Evolutionary conservation across 2,888 invertebrate genomes (phyloP), one percentile per base, ranked within the genome.

Genomic region (Willowsia nigromaculata): DNA sequence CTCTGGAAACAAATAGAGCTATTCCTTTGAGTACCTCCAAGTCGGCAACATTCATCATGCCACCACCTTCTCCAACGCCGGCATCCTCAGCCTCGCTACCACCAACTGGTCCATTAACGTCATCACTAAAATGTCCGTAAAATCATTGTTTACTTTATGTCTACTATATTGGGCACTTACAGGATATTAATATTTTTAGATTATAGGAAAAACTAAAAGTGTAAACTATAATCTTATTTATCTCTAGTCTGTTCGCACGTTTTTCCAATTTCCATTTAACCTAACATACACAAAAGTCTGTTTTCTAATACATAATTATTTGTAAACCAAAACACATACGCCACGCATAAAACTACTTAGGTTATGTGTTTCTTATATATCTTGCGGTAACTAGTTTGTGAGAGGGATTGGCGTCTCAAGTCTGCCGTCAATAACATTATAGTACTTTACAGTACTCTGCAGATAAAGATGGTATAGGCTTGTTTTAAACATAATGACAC

Each of bases 61-160:
- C 59, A 25, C 84, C 85, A 85, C 85, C 86, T 86, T 86, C 86
- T 13, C 86, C 86, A 50, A 78, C 80, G 68, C 86, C 86, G 25
- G 33, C 59, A 76, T 25, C 59, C 37, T 27, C 50, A 76, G 76
- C 47, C 43, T 27, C 47, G 9, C 76, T 76, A 50, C 76, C 83
- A 83, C 68, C 43, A 83, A 71, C 47, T 47, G 53, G 68, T 15
- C 22, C 71, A 83, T 68, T 68, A 71, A 59, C 78, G 85, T 78
- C 80, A 74, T n/a, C 86, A 33, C 85, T 43, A n/a, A 80, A 81
- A 81, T 43, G 81, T 62, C 56, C 62, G 81, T 81, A 87, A 87
- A 87, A n/a, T n/a, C 56, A 62, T 40, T 47, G 22, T 86, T 74
- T 47, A 74, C 71, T 65, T 65, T 74, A 74, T 47, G 40, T 40